A percentile compares a stretch with the other conserved stretches of the same genome.
Evolutionary conservation across 2,797 vertebrate genomes (phyloP).

Genomic region (Thalassophryne amazonica): DNA sequence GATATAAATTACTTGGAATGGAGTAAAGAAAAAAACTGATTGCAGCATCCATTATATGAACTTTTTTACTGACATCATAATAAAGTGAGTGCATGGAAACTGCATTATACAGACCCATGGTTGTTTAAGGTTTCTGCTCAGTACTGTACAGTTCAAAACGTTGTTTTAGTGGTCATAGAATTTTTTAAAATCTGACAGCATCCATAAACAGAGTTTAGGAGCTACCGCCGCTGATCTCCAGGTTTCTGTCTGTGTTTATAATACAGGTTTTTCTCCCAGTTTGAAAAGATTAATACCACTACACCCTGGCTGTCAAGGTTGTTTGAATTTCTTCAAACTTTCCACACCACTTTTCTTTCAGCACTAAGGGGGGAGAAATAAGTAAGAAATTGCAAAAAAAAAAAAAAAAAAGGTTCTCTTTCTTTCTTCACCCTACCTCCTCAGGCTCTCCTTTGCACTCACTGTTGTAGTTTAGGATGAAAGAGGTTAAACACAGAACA

Average conservation of each 20-base stretch:
- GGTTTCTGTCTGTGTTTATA: conserved; percentile 74
- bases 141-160: neutral
- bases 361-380: no score
- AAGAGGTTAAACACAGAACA: conserved; percentile 72
- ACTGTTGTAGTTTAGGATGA: conserved; percentile 15
- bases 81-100: no score
- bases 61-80: no score
- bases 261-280: conserved; percentile 67
- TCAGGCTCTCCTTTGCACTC: conserved; percentile 19
- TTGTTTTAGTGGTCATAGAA: conserved; percentile 8
- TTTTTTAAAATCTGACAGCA: conserved; percentile 43
- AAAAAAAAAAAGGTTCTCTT: conserved; percentile 58
- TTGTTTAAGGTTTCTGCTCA: no score
- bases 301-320: conserved; percentile 68
- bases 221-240: conserved; percentile 27
- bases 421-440: conserved; percentile 26
- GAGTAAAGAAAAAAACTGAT: no score
- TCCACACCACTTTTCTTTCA: conserved; percentile 62
- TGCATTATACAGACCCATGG: no score
- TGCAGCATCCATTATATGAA: no score
- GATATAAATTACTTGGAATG: no score
- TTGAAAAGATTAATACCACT: conserved; percentile 78
- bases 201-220: conserved; percentile 48
- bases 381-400: no score
- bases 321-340: conserved; percentile 73